Evolutionary conservation across 2,797 vertebrate genomes (phyloP), one percentile per base, ranked within the genome.

Genomic region (Hemibagrus guttatus): DNA sequence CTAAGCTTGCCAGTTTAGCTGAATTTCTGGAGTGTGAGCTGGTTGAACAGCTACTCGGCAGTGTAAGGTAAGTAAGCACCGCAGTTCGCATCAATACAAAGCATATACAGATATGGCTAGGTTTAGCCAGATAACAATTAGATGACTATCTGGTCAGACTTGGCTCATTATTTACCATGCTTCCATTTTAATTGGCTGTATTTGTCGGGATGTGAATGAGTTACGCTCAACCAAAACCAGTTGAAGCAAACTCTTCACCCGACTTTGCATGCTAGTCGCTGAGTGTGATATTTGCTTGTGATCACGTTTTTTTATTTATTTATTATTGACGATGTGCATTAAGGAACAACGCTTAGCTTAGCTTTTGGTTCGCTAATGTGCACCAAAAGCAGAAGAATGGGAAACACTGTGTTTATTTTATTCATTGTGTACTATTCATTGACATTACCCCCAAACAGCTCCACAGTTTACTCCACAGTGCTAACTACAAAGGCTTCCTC

Each of bases 41-140:
- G 21, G 28, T 35, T 54, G n/a, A 16, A 31, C 39, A 42, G 28
- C 59, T 58, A 8, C 23, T 14, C 26, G 39, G 61, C 21, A 63
- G 54, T n/a, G 6, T 61, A 46, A 86, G 85, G 85, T 86, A 68
- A 86, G 71, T 76, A 42, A 66, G 54, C 28, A 39, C 46, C 4
- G 64, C 42, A 9, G 49, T 31, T 56, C 52, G 26, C 54, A 17
- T 76, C 19, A 17, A 31, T 56, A 21, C 28, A 28, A 2, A 39
- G 19, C 71, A 46, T 12, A 52, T 19, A 6, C 17, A 11, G 74
- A 54, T n/a, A 16, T 54, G 49, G n/a, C 49, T n/a, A 56, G 16
- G 72, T 28, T 52, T 1, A 17, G 26, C 23, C 16, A 49, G 13
- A 74, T 23, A 23, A 26, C 21, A 39, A 66, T 16, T 66, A 66